Conservation (phyloP, 2,797 vertebrate genomes). For the Siniperca obscura region DNA sequence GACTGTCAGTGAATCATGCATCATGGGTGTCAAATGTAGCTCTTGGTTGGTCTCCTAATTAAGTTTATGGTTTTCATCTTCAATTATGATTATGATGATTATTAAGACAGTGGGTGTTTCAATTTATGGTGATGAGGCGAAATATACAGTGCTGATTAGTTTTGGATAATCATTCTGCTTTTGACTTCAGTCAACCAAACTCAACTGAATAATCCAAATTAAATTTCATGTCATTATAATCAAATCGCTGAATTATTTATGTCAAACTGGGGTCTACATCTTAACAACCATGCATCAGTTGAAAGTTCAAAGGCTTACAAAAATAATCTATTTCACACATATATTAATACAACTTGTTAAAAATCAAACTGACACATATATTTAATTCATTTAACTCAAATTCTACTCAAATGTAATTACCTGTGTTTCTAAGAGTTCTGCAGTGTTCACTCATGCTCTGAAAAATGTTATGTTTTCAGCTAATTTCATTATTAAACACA, state of each 20-base stretch:
- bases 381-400: too few species aligned
- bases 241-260: conserved; percentile 2
- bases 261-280: not conserved
- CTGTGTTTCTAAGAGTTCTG: not conserved
- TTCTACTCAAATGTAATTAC: not conserved
- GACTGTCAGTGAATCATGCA: conserved; percentile 36
- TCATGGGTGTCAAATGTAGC: conserved; percentile 36
- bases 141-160: not conserved
- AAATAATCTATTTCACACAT: not conserved
- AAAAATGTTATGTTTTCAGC: not conserved
- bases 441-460: too few species aligned
- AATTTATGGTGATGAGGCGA: not conserved
- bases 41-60: conserved; percentile 23
- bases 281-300: not conserved
- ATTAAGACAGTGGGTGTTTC: not conserved
- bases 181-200: conserved; percentile 3
- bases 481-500: not conserved
- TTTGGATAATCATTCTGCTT: not conserved
- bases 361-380: not conserved
- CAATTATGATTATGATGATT: conserved; percentile 35
- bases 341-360: not conserved
- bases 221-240: not conserved
- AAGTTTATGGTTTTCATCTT: conserved; percentile 44
- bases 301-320: not conserved
- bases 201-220: not conserved